phyloP scores from a whole-genome alignment of 1,140 invertebrate species.

The Zaprionus ornatus region DNA sequence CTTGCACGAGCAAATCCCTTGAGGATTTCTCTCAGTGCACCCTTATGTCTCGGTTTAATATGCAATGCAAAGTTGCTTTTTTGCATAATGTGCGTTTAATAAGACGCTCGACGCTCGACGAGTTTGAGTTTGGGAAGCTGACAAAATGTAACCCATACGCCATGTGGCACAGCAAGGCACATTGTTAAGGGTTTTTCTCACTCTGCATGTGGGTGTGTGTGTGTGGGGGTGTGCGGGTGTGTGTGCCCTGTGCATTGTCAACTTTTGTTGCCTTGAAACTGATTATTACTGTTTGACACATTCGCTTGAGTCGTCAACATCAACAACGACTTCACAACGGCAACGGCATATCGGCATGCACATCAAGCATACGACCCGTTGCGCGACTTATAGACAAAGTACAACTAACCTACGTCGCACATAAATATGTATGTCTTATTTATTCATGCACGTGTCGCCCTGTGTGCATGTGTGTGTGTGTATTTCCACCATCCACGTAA shows the following conservation, averaged over 20 bases:
- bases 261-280: slow-evolving; percentile 64
- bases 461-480: slow-evolving; percentile 9
- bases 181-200: slow-evolving; percentile 38
- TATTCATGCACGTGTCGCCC: slow-evolving; percentile 31
- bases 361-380: slow-evolving; percentile 65
- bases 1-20: neutral
- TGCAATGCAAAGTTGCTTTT: slow-evolving; percentile 54
- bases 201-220: neutral
- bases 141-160: slow-evolving; percentile 64
- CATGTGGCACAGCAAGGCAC: slow-evolving; percentile 45
- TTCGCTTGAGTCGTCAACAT: slow-evolving; percentile 57
- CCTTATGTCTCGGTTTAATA: slow-evolving; percentile 46
- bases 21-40: slow-evolving; percentile 40
- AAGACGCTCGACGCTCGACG: slow-evolving; percentile 17
- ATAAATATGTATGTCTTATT: neutral
- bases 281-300: slow-evolving; percentile 76
- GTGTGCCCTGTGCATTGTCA: slow-evolving; percentile 40
- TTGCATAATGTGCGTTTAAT: slow-evolving; percentile 67
- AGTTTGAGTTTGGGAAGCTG: slow-evolving; percentile 55
- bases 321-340: slow-evolving; percentile 17
- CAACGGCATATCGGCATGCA: slow-evolving; percentile 38
- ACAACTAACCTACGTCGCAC: slow-evolving; percentile 12
- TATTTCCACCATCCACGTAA: slow-evolving; percentile 38
- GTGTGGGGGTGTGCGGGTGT: slow-evolving; percentile 22
- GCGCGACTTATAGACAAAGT: slow-evolving; percentile 37